Evolutionary conservation across 2,888 invertebrate genomes (phyloP), one percentile per base, ranked within the genome.

Genomic region (Pilophorus perplexus): DNA sequence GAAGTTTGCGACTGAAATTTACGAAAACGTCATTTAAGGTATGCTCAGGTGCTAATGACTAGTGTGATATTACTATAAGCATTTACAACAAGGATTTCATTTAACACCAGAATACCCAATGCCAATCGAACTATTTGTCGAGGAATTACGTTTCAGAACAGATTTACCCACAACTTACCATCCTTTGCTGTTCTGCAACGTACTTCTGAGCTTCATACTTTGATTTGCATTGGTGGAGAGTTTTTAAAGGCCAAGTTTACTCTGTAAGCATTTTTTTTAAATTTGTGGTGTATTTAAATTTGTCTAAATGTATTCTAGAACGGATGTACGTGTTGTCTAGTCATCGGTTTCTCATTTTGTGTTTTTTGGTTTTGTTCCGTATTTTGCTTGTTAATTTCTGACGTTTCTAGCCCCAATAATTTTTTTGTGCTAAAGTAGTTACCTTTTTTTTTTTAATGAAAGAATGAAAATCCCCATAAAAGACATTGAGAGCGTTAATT

Each of bases 101-200:
- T n/a, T n/a, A 52, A 52, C 18, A 14, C 27, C 16, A 52, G 23
- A 20, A 48, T 48, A 40, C 48, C 62, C 23, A 25, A 44, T 28
- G 16, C 40, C 42, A 42, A 16, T 27, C 20, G n/a, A 27, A 6
- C 25, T 14, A 55, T 22, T 55, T 12, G 37, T 55, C 16, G 2
- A 27, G 18, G 55, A 12, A 22, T 5, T 6, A 3, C 16, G 20
- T 62, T 46, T 46, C 18, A 44, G 20, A 2, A 14, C 46, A 62
- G 57, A 38, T 55, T 66, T 66, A 66, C 66, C 66, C 66, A 66
- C 66, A 66, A 59, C 25, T 65, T 65, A 65, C 64, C 64, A 65
- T 27, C 64, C 50, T 65, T 65, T 52, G n/a, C 62, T 62, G 64
- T 42, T 44, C 16, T 40, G 12, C 25, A 65, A 6, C 6, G 40